Evolutionary conservation across 1,140 invertebrate genomes (phyloP).

Genomic region (Papilio helenus): DNA sequence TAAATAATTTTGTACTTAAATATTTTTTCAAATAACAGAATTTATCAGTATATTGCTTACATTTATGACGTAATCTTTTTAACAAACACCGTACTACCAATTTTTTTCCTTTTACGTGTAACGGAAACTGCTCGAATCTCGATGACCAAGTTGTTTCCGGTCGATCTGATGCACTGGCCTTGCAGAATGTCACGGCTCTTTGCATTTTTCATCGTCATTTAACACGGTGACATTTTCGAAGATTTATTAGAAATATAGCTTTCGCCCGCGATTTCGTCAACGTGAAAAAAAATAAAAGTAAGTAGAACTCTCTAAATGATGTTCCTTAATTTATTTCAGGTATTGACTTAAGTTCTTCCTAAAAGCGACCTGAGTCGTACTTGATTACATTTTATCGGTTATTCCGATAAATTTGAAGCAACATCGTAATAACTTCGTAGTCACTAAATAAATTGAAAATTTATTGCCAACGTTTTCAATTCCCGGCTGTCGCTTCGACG

Average conservation of each 20-base stretch:
- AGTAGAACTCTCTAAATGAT: too few species aligned
- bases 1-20: too few species aligned
- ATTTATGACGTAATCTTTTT: neutral
- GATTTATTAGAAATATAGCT: neutral
- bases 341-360: neutral
- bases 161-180: conserved; percentile 18
- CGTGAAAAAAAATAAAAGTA: too few species aligned
- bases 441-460: conserved; percentile 3
- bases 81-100: neutral
- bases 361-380: neutral
- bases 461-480: neutral
- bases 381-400: conserved; percentile 14
- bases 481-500: neutral
- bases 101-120: neutral
- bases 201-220: conserved; percentile 18
- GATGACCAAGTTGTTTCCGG: conserved; percentile 13
- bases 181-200: conserved; percentile 17
- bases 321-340: too few species aligned
- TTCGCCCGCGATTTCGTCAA: too few species aligned
- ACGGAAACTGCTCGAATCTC: neutral
- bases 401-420: conserved; percentile 16
- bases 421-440: neutral
- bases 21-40: too few species aligned
- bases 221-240: neutral
- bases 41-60: neutral